These are phyloP conservation scores for Ptilorrhoa leucosticta DNA, from an alignment of 2,113 vertebrate species.

Conservation along the genomic window DNA sequence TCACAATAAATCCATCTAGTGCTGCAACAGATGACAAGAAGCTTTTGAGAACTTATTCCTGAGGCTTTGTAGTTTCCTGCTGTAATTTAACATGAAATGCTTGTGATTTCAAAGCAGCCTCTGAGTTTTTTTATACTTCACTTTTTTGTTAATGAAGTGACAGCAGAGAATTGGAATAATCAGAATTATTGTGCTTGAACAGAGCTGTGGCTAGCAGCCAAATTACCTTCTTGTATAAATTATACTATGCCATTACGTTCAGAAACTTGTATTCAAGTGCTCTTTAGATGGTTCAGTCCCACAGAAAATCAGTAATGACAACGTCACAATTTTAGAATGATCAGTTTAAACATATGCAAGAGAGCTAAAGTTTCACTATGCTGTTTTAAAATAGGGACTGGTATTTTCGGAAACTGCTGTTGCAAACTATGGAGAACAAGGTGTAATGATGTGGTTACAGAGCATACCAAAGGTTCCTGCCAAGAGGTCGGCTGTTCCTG, in stretches of 20 bases:
- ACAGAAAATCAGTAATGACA: background rate
- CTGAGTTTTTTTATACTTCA: background rate
- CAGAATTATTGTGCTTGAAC: background rate
- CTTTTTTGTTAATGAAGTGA: background rate
- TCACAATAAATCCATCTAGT: background rate
- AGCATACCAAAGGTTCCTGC: slow-evolving; percentile 75
- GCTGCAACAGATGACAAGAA: background rate
- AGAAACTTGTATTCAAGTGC: background rate
- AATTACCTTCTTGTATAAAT: background rate
- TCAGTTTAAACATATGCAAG: background rate
- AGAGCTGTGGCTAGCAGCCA: background rate
- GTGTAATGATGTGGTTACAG: slow-evolving; percentile 70
- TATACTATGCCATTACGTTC: background rate
- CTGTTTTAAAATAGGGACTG: slow-evolving; percentile 71
- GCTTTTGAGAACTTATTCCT: background rate
- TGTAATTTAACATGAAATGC: background rate
- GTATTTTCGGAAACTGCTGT: slow-evolving; percentile 88
- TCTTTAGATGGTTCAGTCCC: background rate
- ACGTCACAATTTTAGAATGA: background rate
- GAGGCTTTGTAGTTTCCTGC: background rate
- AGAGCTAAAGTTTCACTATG: background rate
- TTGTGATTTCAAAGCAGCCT: background rate
- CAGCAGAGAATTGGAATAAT: background rate
- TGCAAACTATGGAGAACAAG: slow-evolving; percentile 83
- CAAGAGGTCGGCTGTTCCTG: slow-evolving; percentile 84